Base-by-base conservation (phyloP, 2,888 invertebrate species). In the Pelosia muscerda region DNA sequence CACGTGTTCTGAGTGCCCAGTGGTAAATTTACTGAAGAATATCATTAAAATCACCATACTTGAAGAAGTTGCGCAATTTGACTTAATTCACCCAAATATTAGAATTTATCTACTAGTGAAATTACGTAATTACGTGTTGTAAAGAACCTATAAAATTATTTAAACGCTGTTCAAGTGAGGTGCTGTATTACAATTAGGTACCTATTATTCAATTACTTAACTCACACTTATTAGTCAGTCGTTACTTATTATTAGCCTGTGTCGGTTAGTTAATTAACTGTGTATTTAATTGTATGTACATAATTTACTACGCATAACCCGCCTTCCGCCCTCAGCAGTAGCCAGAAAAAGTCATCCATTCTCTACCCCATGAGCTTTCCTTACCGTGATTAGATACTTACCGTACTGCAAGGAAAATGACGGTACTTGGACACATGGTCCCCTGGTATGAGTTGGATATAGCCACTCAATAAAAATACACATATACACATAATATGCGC, bases 191-290 rank as follows among this genome's bases (percentile, higher is more conserved):
- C 31, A 28, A 62, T 62, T 61, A 57, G 19, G n/a, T 57, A n/a
- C n/a, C n/a, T n/a, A 62, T 62, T 62, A 62, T 62, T 23, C 23
- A 62, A 54, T 62, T 62, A 63, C 19, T 31, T 54, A 63, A 22
- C 54, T 34, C 31, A 31, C 31, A 31, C 22, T 63, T 54, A 63
- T 63, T 63, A 26, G 28, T 61, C 42, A 26, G 11, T 28, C 54
- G 8, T 9, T 34, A 25, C 15, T 53, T 62, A 28, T 28, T 54
- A 13, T 54, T 34, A 31, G 22, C 22, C 23, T 23, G 1, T 54
- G 19, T 31, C 11, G 31, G 19, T 63, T 22, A 62, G 26, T 61
- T 61, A 53, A 22, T 49, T 26, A 28, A 28, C 53, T 63, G 5
- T 28, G 26, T 28, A 28, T 11, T 15, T 28, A 57, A n/a, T 57